Evolutionary conservation across 2,888 invertebrate genomes (phyloP).

Genomic region (Drosophila colorata): DNA sequence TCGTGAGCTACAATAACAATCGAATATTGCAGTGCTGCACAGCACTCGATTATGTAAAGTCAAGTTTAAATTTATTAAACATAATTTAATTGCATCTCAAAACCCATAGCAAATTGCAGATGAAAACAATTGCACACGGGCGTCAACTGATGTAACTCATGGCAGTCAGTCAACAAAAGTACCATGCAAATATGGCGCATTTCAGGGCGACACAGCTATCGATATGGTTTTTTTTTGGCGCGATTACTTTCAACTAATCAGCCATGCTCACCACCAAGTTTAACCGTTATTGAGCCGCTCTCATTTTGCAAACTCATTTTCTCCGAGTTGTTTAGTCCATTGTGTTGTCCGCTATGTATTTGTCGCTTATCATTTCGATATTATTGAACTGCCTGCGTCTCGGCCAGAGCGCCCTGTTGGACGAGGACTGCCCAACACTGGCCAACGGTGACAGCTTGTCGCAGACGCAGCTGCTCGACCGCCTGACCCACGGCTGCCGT

Average conservation of each 20-base stretch:
- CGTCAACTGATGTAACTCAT: not conserved
- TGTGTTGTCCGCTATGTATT: constrained; percentile 36
- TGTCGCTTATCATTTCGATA: constrained; percentile 52
- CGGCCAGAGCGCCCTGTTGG: not conserved
- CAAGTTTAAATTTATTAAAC: not conserved
- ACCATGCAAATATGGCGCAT: not conserved
- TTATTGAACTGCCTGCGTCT: constrained; percentile 46
- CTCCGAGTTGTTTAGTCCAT: not conserved
- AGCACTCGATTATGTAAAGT: not conserved
- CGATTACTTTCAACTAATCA: not conserved
- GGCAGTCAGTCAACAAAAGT: not conserved
- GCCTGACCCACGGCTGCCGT: constrained; percentile 90
- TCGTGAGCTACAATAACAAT: not conserved
- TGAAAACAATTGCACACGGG: not conserved
- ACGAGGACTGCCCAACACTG: constrained; percentile 86
- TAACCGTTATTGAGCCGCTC: constrained; percentile 43
- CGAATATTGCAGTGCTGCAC: not conserved
- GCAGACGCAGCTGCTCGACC: constrained; percentile 90
- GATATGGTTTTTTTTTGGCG: constrained; percentile 13
- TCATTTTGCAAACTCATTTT: constrained; percentile 34
- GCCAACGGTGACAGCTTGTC: constrained; percentile 88
- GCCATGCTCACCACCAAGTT: constrained; percentile 4
- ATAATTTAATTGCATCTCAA: not conserved
- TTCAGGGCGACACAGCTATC: constrained; percentile 3
- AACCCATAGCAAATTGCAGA: not conserved